A percentile compares a stretch with the other conserved stretches of the same genome.
phyloP scores from a whole-genome alignment of 2,888 invertebrate species.

The Cerceris rybyensis region DNA sequence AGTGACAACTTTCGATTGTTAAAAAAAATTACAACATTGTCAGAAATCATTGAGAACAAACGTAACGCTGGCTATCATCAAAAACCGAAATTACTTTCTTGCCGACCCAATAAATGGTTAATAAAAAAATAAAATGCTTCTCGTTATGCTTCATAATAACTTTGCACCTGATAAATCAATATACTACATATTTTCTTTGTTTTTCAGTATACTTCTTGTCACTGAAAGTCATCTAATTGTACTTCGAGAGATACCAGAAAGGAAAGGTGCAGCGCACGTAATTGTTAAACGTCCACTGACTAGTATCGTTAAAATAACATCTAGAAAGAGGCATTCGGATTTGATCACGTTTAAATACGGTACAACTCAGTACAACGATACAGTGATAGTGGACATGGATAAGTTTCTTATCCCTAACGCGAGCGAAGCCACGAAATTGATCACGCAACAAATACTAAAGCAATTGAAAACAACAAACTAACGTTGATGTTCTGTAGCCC shows the following conservation, averaged over 20 bases:
- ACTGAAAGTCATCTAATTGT: constrained; percentile 94
- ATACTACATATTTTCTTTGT: constrained; percentile 3
- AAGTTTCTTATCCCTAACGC: constrained; percentile 96
- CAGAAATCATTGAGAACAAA: too few relatives aligned
- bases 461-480: constrained; percentile 82
- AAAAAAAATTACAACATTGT: too few relatives aligned
- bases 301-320: constrained; percentile 98
- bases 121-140: too few relatives aligned
- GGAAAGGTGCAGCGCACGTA: constrained; percentile 91
- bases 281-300: constrained; percentile 94
- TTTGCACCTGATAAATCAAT: too few relatives aligned
- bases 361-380: constrained; percentile 88
- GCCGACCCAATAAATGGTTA: too few relatives aligned
- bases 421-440: constrained; percentile 92
- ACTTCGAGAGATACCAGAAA: constrained; percentile 89
- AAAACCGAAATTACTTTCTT: too few relatives aligned
- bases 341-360: constrained; percentile 99
- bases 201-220: constrained; percentile 90
- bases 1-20: too few relatives aligned
- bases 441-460: constrained; percentile 93
- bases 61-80: too few relatives aligned
- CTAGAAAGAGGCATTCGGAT: constrained; percentile 97
- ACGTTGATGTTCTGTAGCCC: constrained; percentile 32
- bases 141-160: too few relatives aligned
- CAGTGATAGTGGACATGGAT: constrained; percentile 94